Percentiles rank a stretch among this genome's conserved stretches.
These are phyloP conservation scores for Phrixothrix hirtus DNA, from an alignment of 2,888 invertebrate genomes.

Conservation along the genomic window DNA sequence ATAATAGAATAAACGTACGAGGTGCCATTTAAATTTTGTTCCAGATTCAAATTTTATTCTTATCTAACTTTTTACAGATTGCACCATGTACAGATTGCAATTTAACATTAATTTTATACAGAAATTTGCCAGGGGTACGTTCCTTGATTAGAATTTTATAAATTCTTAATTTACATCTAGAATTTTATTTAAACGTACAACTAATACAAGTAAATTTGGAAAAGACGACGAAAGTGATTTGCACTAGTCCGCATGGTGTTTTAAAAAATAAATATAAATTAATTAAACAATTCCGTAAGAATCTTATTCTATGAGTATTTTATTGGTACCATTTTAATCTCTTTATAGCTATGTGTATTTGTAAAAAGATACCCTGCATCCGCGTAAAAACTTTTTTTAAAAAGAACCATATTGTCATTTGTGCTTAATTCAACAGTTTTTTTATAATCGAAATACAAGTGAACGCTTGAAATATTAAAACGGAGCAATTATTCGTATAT, in stretches of 20 bases:
- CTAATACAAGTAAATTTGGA: constrained; percentile 10
- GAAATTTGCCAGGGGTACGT: constrained; percentile 56
- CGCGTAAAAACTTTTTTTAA: constrained; percentile 23
- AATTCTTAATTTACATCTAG: constrained; percentile 42
- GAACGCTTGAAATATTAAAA: too few relatives aligned
- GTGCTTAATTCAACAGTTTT: constrained; percentile 6
- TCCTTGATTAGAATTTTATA: constrained; percentile 46
- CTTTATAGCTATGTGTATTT: constrained; percentile 20
- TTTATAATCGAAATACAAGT: too few relatives aligned
- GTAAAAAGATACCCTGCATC: constrained; percentile 38
- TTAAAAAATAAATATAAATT: constrained; percentile 21
- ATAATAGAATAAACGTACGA: constrained; percentile 44
- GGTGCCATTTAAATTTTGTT: constrained; percentile 45
- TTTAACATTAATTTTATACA: constrained; percentile 52
- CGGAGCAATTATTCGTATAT: too few relatives aligned
- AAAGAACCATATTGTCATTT: constrained; percentile 25
- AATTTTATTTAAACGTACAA: constrained; percentile 11
- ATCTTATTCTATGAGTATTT: constrained; percentile 30
- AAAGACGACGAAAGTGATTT: constrained; percentile 33
- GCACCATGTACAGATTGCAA: constrained; percentile 55
- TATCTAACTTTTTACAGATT: constrained; percentile 51
- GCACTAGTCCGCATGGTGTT: constrained; percentile 38
- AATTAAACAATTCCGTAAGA: constrained; percentile 17
- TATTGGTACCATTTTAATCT: constrained; percentile 32
- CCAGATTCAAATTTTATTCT: constrained; percentile 39